phyloP scores from a whole-genome alignment of 2,113 vertebrate genomes.

The Aptenodytes forsteri region DNA sequence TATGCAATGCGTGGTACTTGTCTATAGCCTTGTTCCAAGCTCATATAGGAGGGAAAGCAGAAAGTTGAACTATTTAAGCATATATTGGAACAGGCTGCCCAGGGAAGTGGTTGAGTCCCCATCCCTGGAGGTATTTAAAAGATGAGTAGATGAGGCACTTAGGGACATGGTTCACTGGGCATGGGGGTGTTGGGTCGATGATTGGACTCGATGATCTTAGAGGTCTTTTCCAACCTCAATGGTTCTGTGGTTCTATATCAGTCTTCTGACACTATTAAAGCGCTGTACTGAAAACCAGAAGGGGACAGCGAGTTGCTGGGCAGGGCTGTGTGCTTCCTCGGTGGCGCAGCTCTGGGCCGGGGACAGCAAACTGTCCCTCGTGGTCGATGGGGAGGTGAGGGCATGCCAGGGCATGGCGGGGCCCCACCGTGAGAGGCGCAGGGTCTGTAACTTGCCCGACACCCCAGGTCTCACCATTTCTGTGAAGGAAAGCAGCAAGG shows the following conservation, averaged over 20 bases:
- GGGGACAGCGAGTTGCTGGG: background rate
- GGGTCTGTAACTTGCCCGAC: background rate
- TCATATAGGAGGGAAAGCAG: background rate
- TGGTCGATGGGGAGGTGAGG: background rate
- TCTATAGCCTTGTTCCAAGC: background rate
- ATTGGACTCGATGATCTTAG: too few species aligned
- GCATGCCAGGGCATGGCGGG: accelerated
- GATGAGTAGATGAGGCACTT: too few species aligned
- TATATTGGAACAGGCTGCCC: too few species aligned
- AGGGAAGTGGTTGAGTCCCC: too few species aligned
- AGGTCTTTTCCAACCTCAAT: too few species aligned
- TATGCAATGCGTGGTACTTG: background rate
- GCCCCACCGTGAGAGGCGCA: accelerated
- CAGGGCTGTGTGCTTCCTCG: background rate
- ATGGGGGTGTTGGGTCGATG: too few species aligned
- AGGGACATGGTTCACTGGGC: too few species aligned
- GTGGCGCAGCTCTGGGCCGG: background rate
- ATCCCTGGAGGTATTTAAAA: too few species aligned
- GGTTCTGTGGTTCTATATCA: background rate
- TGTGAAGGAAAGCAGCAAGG: background rate
- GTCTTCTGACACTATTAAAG: background rate
- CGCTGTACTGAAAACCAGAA: background rate
- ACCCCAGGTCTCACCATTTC: background rate
- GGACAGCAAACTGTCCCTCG: background rate
- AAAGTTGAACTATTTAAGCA: background rate